These are phyloP conservation scores for Alloplasta piceator DNA, from an alignment of 2,888 invertebrate genomes.

Conservation along the genomic window DNA sequence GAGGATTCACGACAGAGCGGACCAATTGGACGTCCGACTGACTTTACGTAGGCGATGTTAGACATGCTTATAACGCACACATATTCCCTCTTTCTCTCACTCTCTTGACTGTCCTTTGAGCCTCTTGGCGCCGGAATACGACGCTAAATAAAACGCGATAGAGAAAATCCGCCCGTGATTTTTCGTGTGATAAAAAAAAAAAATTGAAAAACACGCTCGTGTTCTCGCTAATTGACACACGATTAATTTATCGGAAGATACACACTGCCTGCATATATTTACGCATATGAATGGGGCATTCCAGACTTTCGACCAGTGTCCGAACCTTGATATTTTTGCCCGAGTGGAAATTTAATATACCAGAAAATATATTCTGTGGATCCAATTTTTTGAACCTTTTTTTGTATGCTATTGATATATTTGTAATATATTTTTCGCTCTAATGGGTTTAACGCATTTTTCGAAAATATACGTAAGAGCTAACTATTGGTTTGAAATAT, in stretches of 20 bases:
- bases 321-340: too few species aligned
- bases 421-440: too few species aligned
- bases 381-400: too few species aligned
- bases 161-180: conserved; percentile 32
- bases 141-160: conserved; percentile 16
- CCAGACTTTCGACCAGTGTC: too few species aligned
- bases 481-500: too few species aligned
- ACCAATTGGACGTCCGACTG: conserved; percentile 25
- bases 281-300: too few species aligned
- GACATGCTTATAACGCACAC: conserved; percentile 21
- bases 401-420: too few species aligned
- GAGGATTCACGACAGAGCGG: not conserved
- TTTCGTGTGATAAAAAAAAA: conserved; percentile 34
- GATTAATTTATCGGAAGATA: conserved; percentile 50
- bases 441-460: too few species aligned
- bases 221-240: conserved; percentile 54
- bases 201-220: conserved; percentile 28
- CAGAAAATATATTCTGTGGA: too few species aligned
- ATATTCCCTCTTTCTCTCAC: not conserved
- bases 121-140: not conserved
- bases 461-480: too few species aligned
- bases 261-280: too few species aligned
- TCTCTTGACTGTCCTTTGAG: conserved; percentile 13
- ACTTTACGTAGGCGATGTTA: conserved; percentile 55
- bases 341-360: too few species aligned